phyloP scores from a whole-genome alignment of 2,888 invertebrate genomes.

The Periphyllus acericola region DNA sequence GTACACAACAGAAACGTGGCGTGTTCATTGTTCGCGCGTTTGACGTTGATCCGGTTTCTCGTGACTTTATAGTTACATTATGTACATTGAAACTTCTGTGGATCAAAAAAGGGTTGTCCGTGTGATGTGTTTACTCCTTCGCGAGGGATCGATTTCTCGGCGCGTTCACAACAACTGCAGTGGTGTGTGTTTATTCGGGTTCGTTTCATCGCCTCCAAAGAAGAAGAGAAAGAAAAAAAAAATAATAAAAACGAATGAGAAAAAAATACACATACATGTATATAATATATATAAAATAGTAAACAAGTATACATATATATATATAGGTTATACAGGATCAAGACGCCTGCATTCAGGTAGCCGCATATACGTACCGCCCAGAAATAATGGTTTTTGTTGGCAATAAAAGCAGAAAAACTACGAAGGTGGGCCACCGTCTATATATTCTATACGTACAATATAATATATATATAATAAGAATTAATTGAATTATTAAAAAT shows the following conservation, averaged over 20 bases:
- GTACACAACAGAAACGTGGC: conserved; percentile 41
- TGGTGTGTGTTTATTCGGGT: conserved; percentile 42
- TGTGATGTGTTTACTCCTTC: conserved; percentile 26
- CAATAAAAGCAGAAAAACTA: neutral
- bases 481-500: neutral
- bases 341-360: conserved; percentile 29
- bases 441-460: neutral
- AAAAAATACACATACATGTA: neutral
- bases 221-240: conserved; percentile 22
- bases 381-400: conserved; percentile 38
- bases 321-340: too few relatives aligned
- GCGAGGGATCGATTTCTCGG: conserved; percentile 48
- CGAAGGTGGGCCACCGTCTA: neutral
- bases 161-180: conserved; percentile 13
- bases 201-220: conserved; percentile 49
- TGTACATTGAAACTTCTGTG: conserved; percentile 29
- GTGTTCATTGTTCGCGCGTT: conserved; percentile 43
- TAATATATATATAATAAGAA: neutral
- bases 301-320: conserved; percentile 15
- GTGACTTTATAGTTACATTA: conserved; percentile 44
- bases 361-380: neutral
- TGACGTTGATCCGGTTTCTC: conserved; percentile 56
- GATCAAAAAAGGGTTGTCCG: conserved; percentile 48
- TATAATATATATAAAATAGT: conserved; percentile 7
- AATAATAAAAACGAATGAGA: neutral